phyloP scores from a whole-genome alignment of 2,888 invertebrate species.

The Eristalis pertinax region DNA sequence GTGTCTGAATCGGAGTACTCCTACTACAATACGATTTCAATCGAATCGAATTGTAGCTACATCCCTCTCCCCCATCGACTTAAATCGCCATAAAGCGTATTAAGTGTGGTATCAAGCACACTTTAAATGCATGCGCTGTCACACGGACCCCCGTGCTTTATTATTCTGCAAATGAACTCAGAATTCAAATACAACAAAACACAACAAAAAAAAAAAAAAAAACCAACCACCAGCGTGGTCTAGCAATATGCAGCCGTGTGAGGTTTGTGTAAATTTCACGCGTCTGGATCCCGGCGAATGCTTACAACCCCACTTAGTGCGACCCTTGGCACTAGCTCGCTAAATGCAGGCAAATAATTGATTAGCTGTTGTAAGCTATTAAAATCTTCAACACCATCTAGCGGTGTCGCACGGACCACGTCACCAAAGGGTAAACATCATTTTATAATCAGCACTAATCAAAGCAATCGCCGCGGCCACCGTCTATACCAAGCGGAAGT shows the following conservation, averaged over 20 bases:
- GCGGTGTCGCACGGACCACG: slow-evolving; percentile 34
- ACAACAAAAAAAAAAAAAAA: neutral
- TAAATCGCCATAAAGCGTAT: slow-evolving; percentile 52
- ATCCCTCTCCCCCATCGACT: slow-evolving; percentile 2
- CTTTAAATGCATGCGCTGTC: slow-evolving; percentile 58
- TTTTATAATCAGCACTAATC: slow-evolving; percentile 24
- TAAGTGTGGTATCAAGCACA: slow-evolving; percentile 22
- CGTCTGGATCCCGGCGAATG: slow-evolving; percentile 13
- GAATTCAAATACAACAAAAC: slow-evolving; percentile 36
- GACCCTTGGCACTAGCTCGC: slow-evolving; percentile 35
- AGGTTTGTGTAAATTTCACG: slow-evolving; percentile 21
- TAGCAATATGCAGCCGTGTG: slow-evolving; percentile 23
- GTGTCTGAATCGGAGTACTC: neutral
- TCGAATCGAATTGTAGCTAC: neutral
- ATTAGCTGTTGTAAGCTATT: slow-evolving; percentile 61
- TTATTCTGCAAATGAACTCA: slow-evolving; percentile 24
- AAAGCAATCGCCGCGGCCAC: neutral
- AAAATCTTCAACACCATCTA: slow-evolving; percentile 28
- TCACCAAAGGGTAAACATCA: slow-evolving; percentile 23
- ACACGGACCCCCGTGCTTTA: slow-evolving; percentile 7
- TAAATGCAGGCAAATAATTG: slow-evolving; percentile 67
- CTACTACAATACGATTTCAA: neutral
- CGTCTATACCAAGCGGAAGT: neutral
- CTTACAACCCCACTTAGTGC: slow-evolving; percentile 19
- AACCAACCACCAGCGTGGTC: neutral